These are phyloP conservation scores for Himalopsyche anomala DNA, from an alignment of 2,888 invertebrate species.

Conservation along the genomic window DNA sequence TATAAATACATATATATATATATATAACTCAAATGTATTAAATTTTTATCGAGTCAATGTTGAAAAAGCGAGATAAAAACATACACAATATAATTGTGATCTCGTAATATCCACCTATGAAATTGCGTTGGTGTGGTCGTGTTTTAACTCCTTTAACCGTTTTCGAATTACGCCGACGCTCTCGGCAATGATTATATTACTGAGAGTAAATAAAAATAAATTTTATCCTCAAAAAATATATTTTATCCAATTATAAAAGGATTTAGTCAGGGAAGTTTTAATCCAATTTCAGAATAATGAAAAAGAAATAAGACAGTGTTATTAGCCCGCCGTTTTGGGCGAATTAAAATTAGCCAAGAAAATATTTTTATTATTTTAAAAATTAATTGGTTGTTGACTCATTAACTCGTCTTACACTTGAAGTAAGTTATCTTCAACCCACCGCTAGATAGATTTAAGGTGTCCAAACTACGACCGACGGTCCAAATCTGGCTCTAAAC, in stretches of 20 bases:
- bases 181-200: background rate
- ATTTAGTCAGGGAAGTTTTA: background rate
- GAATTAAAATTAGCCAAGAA: background rate
- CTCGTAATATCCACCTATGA: no score
- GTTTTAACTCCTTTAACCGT: background rate
- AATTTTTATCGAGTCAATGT: no score
- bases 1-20: no score
- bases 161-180: background rate
- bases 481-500: no score
- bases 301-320: constrained; percentile 3
- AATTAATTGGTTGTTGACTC: no score
- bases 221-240: background rate
- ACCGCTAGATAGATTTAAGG: no score
- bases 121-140: background rate
- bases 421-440: no score
- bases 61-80: no score
- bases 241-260: constrained; percentile 20
- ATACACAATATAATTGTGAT: no score
- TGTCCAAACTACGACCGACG: no score
- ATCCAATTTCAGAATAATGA: constrained; percentile 12
- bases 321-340: background rate
- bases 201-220: constrained; percentile 14
- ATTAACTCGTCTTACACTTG: no score
- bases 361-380: background rate
- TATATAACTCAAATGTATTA: no score